Base-by-base conservation (phyloP, 1,140 invertebrate genomes). In the Acyrthosiphon pisum region DNA sequence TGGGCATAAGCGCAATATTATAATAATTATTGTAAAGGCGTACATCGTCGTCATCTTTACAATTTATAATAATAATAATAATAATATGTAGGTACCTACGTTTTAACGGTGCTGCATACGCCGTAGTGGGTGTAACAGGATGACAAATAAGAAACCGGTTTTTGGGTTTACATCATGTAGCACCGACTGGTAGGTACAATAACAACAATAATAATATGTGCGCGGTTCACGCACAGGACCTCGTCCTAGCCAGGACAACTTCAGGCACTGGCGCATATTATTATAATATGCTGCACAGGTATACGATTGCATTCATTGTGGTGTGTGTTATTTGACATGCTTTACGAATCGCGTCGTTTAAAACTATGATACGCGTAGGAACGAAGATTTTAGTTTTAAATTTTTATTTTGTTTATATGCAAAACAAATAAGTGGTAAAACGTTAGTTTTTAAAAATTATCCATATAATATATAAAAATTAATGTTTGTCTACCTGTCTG, bases 91-190 rank as follows among this genome's bases (percentile, higher is more conserved):
- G 26, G 68, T 68, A n/a, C 60, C 60, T 35, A 76, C 23, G n/a
- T 18, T 26, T 35, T 93, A 86, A 93, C 91, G 91, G 91, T 84
- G 81, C 90, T 48, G 50, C 88, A 22, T 84, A 84, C 68, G 46
- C 50, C 91, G 76, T n/a, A 41, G 91, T 93, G 91, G 91, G 91
- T 93, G 91, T 93, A 93, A 86, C 91, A 93, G 76, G 81, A 93
- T 86, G 91, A 93, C 91, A 93, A 93, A 50, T 93, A 50, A 37
- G n/a, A 93, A 93, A 93, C 91, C 91, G 91, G 91, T 93, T 93
- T 93, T 53, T 8, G 91, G 60, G 41, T 83, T 92, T 92, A 83
- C 76, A 92, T 37, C 68, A 22, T 86, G 48, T 53, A 53, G 37
- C 48, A 76, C 60, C 60, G 60, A 76, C 60, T n/a, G 60, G 30